Base-by-base conservation (phyloP, 2,113 vertebrate genomes). In the Urocitellus parryii region DNA sequence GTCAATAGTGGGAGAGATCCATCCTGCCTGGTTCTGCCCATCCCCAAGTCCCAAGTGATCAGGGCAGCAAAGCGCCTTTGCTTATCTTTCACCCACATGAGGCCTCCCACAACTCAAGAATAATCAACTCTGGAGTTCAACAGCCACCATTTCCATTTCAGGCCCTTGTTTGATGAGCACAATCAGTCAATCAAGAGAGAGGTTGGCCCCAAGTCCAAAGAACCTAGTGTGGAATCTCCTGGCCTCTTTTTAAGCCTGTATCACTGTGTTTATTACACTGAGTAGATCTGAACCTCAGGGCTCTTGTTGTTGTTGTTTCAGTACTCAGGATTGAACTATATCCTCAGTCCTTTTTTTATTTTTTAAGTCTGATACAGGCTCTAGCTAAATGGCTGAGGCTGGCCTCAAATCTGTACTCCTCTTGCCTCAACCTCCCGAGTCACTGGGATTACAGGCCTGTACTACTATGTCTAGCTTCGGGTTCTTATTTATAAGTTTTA, bases 1-100 rank as follows among this genome's bases (percentile, higher is more conserved):
- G 51, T 27, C 39, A 56, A 53, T 11, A 13, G 1, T 58, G 4
- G 14, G 8, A 76, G 25, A 78, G 17, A 24, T 32, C 4, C n/a
- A 2, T 25, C 14, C 20, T 53, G 24, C 24, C 24, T 16, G 20
- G 24, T 4, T 14, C 72, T 74, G 18, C 72, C 18, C 8, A 42
- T 39, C 16, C 17, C 6, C 29, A 16, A 12, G 11, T 27, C 14
- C 45, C 32, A 61, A 20, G n/a, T 6, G 72, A 91, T 42, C 34
- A 42, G 16, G 34, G 58, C 0, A 65, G 22, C 39, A 17, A 78
- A 42, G 34, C 2, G 2, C 4, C 9, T 61, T 1, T 3, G 8
- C 14, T 81, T 12, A 32, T 22, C 58, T 51, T 34, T 72, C 37
- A 72, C 51, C 10, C 45, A 67, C 22, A 18, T 24, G 13, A 61